Base-by-base conservation (phyloP, 2,888 invertebrate genomes). In the Loripinus fragilis region DNA sequence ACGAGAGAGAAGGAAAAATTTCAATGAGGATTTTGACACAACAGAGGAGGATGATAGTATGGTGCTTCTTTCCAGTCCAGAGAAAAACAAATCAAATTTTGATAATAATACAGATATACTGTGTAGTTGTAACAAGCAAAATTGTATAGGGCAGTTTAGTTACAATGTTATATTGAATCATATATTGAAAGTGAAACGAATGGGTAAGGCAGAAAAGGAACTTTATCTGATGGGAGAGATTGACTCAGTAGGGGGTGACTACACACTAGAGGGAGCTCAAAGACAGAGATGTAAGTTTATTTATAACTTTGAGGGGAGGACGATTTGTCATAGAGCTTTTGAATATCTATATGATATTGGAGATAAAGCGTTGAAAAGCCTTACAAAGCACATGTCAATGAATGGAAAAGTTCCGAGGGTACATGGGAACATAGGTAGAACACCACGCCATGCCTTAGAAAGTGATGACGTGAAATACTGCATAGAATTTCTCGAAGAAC, bases 381-480 rank as follows among this genome's bases (percentile, higher is more conserved):
- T 50, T 12, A 50, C n/a, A 7, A 12, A 3, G 8, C 38, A 66
- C 41, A 66, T 66, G 3, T 41, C 33, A 20, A 41, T 38, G 15
- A 8, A 66, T 66, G 66, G 66, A 38, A 41, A n/a, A 5, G 7
- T 23, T 20, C 23, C 50, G 7, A 15, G 50, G n/a, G n/a, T 50
- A 12, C 50, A 50, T 23, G 66, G 66, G 20, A 66, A 66, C 66
- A 66, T 8, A 5, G 66, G 66, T 15, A 33, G 41, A 35, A 66
- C 5, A 20, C 38, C 38, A 10, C 33, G 38, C 12, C 66, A 66
- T 38, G 66, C 33, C 15, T 17, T 66, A 7, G 3, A 7, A 23
- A 38, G 33, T 66, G 66, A 66, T 15, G 66, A 66, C 38, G 66
- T 66, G 15, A 66, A 66, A n/a, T 2, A 17, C 3, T 35, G 33